Evolutionary conservation across 2,797 vertebrate genomes (phyloP).

Genomic region (Anguilla anguilla): DNA sequence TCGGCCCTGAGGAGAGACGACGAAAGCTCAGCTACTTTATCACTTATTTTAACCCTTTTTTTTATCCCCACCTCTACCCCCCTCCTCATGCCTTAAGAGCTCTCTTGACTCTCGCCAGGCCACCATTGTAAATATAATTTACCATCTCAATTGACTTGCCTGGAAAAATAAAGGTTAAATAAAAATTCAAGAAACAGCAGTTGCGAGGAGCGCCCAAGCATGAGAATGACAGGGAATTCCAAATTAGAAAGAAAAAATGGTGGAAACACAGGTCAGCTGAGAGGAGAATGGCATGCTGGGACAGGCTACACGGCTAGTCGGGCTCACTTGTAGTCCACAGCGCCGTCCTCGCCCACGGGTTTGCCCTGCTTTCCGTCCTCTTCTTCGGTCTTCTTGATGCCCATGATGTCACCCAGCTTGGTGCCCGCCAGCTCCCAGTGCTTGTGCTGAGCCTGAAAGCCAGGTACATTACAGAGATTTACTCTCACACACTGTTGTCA

Average conservation of each 20-base stretch:
- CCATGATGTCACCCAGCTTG: slow-evolving; percentile 97
- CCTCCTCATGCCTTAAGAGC: too few relatives aligned
- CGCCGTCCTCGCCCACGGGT: slow-evolving; percentile 85
- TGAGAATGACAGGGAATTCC: neutral
- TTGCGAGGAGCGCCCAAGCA: neutral
- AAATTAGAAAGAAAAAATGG: neutral
- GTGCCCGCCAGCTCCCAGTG: slow-evolving; percentile 98
- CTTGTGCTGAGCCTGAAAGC: slow-evolving; percentile 91
- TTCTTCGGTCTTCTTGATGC: slow-evolving; percentile 92
- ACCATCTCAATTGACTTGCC: too few relatives aligned
- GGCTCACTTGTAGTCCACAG: slow-evolving; percentile 92
- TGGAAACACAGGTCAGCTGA: neutral
- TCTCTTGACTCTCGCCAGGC: too few relatives aligned
- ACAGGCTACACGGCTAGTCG: neutral
- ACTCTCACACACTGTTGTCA: neutral
- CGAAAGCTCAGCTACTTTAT: too few relatives aligned
- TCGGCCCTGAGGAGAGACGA: slow-evolving; percentile 76
- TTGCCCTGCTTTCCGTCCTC: slow-evolving; percentile 67
- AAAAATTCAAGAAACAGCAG: neutral
- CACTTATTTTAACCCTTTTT: too few relatives aligned
- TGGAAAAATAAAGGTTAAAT: too few relatives aligned
- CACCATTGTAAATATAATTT: too few relatives aligned
- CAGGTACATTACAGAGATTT: neutral
- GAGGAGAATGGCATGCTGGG: neutral
- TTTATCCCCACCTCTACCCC: too few relatives aligned